These are phyloP conservation scores for Schizothorax lantsangensis DNA, from an alignment of 2,797 vertebrate genomes.

Conservation along the genomic window DNA sequence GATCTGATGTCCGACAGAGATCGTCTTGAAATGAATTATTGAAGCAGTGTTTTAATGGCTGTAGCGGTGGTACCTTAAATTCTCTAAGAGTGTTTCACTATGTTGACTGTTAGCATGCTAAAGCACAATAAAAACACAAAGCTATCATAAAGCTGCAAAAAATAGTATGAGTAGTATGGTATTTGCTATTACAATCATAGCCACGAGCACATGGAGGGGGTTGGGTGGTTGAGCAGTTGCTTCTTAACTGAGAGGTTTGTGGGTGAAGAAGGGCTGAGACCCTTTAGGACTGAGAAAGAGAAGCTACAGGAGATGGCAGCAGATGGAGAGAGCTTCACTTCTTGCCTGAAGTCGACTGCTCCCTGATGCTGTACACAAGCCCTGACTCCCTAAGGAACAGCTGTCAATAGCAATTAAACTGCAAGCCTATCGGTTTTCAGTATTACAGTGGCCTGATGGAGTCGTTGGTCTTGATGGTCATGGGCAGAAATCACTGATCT, in stretches of 20 bases:
- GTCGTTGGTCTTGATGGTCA: constrained; percentile 53
- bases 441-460: constrained; percentile 55
- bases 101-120: neutral
- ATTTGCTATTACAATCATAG: constrained; percentile 9
- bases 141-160: neutral
- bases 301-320: constrained; percentile 42
- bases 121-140: neutral
- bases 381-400: constrained; percentile 56
- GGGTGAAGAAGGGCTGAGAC: constrained; percentile 6
- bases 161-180: too few species aligned
- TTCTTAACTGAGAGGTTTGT: constrained; percentile 7
- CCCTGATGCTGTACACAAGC: constrained; percentile 33
- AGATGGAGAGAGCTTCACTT: constrained; percentile 61
- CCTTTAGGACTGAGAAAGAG: constrained; percentile 13
- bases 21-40: constrained; percentile 13
- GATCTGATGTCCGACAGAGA: constrained; percentile 6
- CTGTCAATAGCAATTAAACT: constrained; percentile 63
- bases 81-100: neutral
- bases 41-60: neutral
- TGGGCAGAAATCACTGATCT: constrained; percentile 55
- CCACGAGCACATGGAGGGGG: neutral
- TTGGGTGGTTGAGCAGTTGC: constrained; percentile 27
- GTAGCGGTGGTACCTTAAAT: neutral
- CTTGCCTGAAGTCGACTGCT: constrained; percentile 54
- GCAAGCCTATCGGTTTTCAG: constrained; percentile 61